Evolutionary conservation across 2,888 invertebrate genomes (phyloP).

Genomic region (Troides oblongomaculatus): DNA sequence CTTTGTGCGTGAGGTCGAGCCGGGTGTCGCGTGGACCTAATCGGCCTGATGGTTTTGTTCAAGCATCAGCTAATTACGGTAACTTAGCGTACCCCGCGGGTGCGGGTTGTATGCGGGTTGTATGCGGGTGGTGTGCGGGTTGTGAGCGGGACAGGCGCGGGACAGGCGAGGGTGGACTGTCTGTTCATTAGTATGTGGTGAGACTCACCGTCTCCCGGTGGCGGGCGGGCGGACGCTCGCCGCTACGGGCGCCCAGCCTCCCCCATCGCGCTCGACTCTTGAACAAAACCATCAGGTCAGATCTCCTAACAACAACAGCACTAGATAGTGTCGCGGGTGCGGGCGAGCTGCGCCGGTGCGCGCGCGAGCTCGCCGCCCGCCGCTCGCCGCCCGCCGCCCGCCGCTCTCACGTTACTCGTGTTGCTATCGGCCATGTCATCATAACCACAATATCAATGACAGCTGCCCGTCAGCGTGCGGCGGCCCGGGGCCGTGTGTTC

Average conservation of each 20-base stretch:
- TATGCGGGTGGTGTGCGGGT: constrained; percentile 8
- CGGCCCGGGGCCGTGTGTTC: no score
- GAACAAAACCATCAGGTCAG: constrained; percentile 71
- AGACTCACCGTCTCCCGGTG: constrained; percentile 67
- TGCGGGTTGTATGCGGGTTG: no score
- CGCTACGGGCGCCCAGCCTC: constrained; percentile 66
- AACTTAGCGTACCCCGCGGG: constrained; percentile 3
- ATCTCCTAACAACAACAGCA: neutral
- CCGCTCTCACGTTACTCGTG: no score
- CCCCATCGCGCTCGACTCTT: constrained; percentile 71
- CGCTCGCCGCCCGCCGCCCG: no score
- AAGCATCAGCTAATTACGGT: constrained; percentile 58
- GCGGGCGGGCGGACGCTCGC: constrained; percentile 48
- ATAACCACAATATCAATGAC: no score
- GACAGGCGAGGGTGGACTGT: constrained; percentile 23
- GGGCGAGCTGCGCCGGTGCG: no score
- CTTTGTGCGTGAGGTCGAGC: no score
- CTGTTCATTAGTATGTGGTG: constrained; percentile 40
- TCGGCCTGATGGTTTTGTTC: constrained; percentile 53
- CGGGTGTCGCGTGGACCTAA: neutral
- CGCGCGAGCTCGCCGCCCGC: no score
- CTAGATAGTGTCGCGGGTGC: no score
- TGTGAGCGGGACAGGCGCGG: constrained; percentile 17
- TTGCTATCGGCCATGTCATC: no score
- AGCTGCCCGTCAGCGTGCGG: no score